These are phyloP conservation scores for Nebria brevicollis DNA, from an alignment of 2,888 invertebrate species.

Conservation along the genomic window DNA sequence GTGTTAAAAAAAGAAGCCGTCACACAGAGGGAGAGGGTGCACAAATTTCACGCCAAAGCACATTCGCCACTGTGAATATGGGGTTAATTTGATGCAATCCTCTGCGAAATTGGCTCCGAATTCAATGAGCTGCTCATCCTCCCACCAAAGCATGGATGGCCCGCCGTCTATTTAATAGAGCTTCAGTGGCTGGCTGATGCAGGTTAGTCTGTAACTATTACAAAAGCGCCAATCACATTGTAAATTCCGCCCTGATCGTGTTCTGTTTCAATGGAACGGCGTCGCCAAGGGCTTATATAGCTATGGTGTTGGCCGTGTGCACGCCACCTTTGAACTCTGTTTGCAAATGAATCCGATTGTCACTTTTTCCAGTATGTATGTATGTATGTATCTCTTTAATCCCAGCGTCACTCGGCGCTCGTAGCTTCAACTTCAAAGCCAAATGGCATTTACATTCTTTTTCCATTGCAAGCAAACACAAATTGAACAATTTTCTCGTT, in stretches of 20 bases:
- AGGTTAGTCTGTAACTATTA: conserved; percentile 44
- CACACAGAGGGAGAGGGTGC: conserved; percentile 20
- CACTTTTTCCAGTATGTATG: conserved; percentile 32
- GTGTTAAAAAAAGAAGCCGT: conserved; percentile 12
- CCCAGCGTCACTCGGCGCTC: not conserved
- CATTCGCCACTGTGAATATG: conserved; percentile 31
- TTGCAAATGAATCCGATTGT: conserved; percentile 47
- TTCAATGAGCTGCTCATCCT: not conserved
- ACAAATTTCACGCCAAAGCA: conserved; percentile 24
- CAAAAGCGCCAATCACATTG: conserved; percentile 61
- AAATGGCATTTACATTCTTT: conserved; percentile 27
- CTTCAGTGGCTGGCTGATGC: conserved; percentile 36
- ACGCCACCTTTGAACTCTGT: conserved; percentile 51
- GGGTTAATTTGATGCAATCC: conserved; percentile 43
- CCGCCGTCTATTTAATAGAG: conserved; percentile 20
- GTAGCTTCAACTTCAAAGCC: conserved; percentile 42
- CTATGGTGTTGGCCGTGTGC: conserved; percentile 50
- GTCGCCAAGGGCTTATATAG: conserved; percentile 52
- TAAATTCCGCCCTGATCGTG: conserved; percentile 62
- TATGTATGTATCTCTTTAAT: conserved; percentile 39
- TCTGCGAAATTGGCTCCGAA: conserved; percentile 31
- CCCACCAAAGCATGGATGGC: not conserved
- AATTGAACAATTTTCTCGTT: conserved; percentile 27
- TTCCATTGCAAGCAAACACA: not conserved
- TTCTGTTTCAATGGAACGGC: conserved; percentile 58